phyloP scores from a whole-genome alignment of 1,140 invertebrate species.

The Paramacrobiotus metropolitanus region DNA sequence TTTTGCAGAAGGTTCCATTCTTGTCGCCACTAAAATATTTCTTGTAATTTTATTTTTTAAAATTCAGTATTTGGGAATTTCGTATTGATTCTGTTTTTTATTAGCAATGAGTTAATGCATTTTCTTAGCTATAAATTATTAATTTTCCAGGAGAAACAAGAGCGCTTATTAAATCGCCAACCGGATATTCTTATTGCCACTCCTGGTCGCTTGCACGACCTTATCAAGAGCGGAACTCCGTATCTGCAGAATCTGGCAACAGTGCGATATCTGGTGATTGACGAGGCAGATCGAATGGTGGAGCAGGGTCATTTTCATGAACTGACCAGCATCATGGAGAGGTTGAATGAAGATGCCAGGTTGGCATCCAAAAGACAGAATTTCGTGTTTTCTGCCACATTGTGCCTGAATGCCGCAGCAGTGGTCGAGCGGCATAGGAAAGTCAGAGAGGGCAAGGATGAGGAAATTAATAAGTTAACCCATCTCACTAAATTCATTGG shows the following conservation, averaged over 20 bases:
- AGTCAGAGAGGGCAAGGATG: constrained; percentile 8
- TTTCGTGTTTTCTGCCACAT: constrained; percentile 91
- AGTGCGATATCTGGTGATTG: constrained; percentile 60
- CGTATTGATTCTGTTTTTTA: constrained; percentile 8
- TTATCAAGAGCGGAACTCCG: constrained; percentile 47
- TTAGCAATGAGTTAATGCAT: not conserved
- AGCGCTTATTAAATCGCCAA: constrained; percentile 43
- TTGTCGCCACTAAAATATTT: constrained; percentile 1
- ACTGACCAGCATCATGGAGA: constrained; percentile 49
- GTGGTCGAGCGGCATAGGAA: constrained; percentile 18
- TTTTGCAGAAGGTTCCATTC: not conserved
- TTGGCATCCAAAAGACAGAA: constrained; percentile 41
- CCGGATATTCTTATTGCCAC: constrained; percentile 89
- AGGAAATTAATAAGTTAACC: not conserved
- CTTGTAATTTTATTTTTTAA: constrained; percentile 11
- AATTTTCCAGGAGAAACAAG: constrained; percentile 50
- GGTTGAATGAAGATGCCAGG: constrained; percentile 42
- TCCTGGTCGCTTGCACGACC: constrained; percentile 80
- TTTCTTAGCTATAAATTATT: not conserved
- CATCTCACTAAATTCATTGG: constrained; percentile 8
- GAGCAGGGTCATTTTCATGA: constrained; percentile 91
- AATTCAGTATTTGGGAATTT: constrained; percentile 9
- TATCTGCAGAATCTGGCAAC: constrained; percentile 41
- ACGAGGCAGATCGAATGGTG: constrained; percentile 97
- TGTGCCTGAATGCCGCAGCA: constrained; percentile 41